These are phyloP conservation scores for Allygus modestus DNA, from an alignment of 2,888 invertebrate genomes.

Conservation along the genomic window DNA sequence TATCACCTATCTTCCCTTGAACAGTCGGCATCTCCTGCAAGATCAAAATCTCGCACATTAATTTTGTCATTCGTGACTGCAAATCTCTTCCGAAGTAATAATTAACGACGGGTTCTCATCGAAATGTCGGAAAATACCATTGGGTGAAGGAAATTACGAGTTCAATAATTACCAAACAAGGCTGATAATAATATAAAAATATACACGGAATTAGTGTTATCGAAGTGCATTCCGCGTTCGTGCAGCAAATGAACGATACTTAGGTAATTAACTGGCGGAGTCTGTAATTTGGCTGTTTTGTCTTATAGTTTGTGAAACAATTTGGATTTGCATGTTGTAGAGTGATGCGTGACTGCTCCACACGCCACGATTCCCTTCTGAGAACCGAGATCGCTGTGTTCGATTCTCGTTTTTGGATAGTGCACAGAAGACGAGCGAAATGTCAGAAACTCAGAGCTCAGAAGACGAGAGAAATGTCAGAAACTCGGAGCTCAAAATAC, in stretches of 20 bases:
- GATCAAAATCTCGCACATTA: constrained; percentile 10
- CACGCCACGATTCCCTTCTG: constrained; percentile 25
- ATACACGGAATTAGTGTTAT: constrained; percentile 13
- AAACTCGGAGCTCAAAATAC: no score
- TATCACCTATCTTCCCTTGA: background rate
- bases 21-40: background rate
- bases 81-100: background rate
- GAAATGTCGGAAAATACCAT: constrained; percentile 14
- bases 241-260: constrained; percentile 25
- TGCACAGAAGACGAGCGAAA: no score
- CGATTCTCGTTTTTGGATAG: no score
- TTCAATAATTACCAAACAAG: constrained; percentile 16
- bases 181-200: constrained; percentile 13
- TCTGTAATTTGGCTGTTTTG: constrained; percentile 30
- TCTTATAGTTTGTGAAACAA: constrained; percentile 27
- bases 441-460: no score
- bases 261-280: constrained; percentile 31
- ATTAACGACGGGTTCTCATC: constrained; percentile 16
- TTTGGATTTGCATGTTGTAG: constrained; percentile 33
- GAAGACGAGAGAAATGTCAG: no score
- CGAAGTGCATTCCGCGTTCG: constrained; percentile 18
- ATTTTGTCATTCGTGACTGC: constrained; percentile 33
- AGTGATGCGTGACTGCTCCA: background rate
- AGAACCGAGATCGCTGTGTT: background rate
- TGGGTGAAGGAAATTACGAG: constrained; percentile 1